Conservation (phyloP, 2,113 vertebrate genomes). For the Azemiops feae region DNA sequence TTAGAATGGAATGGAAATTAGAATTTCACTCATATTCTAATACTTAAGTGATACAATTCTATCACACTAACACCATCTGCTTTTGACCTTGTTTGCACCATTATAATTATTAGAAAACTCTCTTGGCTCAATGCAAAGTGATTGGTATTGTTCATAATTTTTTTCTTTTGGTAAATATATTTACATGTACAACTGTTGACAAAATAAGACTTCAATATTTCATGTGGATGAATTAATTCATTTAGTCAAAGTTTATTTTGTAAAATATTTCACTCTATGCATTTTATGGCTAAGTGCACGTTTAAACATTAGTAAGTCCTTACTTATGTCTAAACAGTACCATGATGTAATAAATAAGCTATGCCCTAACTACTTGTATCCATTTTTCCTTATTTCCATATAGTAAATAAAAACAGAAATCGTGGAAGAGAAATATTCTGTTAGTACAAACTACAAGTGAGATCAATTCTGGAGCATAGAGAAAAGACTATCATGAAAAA, state of each 20-base stretch:
- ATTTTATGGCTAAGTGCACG: not conserved
- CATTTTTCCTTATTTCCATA: not conserved
- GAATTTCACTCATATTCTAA: not conserved
- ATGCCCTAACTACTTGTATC: not conserved
- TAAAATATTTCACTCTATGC: not conserved
- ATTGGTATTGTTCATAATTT: not conserved
- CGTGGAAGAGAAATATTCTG: not conserved
- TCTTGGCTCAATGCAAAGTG: not conserved
- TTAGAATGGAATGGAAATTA: not conserved
- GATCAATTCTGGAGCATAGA: not conserved
- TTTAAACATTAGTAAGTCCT: not conserved
- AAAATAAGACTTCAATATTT: not conserved
- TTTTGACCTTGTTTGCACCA: not conserved
- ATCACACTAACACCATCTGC: not conserved
- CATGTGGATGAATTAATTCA: not conserved
- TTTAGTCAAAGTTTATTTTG: not conserved
- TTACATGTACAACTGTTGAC: not conserved
- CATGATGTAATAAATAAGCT: not conserved
- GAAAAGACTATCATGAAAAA: not conserved
- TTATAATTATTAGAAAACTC: not conserved
- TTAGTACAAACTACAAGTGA: not conserved
- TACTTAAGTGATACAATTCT: not conserved
- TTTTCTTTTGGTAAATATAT: not conserved
- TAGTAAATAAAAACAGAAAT: not conserved
- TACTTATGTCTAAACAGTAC: not conserved